A percentile compares a stretch with the other conserved stretches of the same genome.
Evolutionary conservation across 2,797 vertebrate genomes (phyloP).

Genomic region (Odontamblyopus rebecca): DNA sequence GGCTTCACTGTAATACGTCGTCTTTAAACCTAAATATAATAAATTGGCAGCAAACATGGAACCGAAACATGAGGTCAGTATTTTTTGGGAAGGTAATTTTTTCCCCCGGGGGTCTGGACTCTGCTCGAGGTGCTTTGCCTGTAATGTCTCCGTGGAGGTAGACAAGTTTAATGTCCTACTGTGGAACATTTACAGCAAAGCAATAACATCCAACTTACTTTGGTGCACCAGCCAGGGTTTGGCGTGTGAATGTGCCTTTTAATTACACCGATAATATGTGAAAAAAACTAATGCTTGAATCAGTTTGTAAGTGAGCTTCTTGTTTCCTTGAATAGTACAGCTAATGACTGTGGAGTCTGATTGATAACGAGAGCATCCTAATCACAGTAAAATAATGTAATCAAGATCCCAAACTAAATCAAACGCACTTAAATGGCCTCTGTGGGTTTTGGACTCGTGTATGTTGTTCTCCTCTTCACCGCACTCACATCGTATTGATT

Average conservation of each 20-base stretch:
- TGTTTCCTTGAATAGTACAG: conserved; percentile 19
- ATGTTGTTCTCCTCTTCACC: background rate
- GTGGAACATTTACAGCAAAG: no score
- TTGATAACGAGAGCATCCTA: conserved; percentile 43
- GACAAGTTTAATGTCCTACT: no score
- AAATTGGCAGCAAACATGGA: no score
- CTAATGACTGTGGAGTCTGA: conserved; percentile 27
- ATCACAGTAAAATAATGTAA: conserved; percentile 42
- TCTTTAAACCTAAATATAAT: no score
- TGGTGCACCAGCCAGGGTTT: background rate
- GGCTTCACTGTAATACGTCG: no score
- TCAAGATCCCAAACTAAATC: conserved; percentile 25
- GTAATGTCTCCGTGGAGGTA: no score
- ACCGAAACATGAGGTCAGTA: no score
- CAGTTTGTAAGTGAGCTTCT: conserved; percentile 29
- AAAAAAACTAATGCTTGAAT: conserved; percentile 26
- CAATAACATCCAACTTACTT: no score
- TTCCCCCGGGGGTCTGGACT: no score
- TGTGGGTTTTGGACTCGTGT: background rate
- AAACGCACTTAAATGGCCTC: conserved; percentile 6
- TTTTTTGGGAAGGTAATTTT: no score
- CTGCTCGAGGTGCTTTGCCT: no score
- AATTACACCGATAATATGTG: background rate
- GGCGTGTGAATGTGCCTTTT: background rate
- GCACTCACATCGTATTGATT: conserved; percentile 33